Base-by-base conservation (phyloP, 2,797 vertebrate genomes). In the Acomys russatus region DNA sequence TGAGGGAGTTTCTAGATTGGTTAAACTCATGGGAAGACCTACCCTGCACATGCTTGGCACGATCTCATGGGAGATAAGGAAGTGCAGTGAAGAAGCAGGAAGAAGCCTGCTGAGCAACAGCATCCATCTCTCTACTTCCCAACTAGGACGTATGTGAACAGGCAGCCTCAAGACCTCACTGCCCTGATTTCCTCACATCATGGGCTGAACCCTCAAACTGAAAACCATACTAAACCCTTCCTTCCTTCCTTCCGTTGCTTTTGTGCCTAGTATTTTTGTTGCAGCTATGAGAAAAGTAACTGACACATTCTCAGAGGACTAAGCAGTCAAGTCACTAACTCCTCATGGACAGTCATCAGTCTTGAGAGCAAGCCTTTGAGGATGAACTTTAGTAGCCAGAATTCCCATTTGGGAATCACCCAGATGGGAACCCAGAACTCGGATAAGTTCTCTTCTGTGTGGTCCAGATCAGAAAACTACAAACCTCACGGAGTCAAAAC, bases 351-450 rank as follows among this genome's bases (percentile, higher is more conserved):
- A 92, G 63, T 38, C 3, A 9, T 38, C 25, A 44, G 3, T 44
- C 30, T 56, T 78, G 35, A 94, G 61, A 38, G 68, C 17, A 71
- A 80, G 30, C 6, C 20, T 12, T 71, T 71, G 56, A 28, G 38
- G 25, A 73, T 44, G 66, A 76, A 59, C 35, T 54, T 68, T 63
- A 28, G n/a, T 25, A 68, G 22, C 6, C 6, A 4, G 49, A 90
- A 70, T 85, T 93, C 70, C 78, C 59, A 20, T 80, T 85, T 59
- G n/a, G 35, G 63, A 86, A 93, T 15, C 70, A 80, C 54, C 18
- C 91, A 56, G 25, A 15, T 44, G n/a, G 25, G 5, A 25, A 89
- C 68, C 6, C 14, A 89, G 88, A 82, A 85, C 49, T 4, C 49
- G 9, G 3, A 3, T 59, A 38, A 28, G 30, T 44, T 86, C 8